phyloP scores from a whole-genome alignment of 1,140 invertebrate species.

The Hyles vespertilio region DNA sequence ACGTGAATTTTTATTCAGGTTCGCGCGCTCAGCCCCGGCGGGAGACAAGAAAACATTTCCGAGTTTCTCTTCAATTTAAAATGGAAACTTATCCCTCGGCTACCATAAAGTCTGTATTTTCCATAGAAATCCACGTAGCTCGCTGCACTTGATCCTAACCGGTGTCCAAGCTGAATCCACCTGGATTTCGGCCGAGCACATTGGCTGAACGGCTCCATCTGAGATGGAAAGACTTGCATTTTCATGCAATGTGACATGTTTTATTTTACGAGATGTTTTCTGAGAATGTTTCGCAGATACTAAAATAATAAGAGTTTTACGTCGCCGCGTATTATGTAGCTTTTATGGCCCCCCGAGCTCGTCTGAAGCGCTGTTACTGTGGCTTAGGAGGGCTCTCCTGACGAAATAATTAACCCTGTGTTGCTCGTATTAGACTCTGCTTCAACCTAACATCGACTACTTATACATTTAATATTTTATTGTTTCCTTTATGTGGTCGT shows the following conservation, averaged over 20 bases:
- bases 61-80: slow-evolving; percentile 72
- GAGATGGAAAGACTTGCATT: slow-evolving; percentile 46
- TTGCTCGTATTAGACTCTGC: slow-evolving; percentile 59
- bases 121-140: slow-evolving; percentile 68
- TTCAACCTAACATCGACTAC: slow-evolving; percentile 41
- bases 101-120: slow-evolving; percentile 74
- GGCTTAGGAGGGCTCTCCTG: slow-evolving; percentile 68
- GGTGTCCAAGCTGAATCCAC: slow-evolving; percentile 65
- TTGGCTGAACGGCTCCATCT: slow-evolving; percentile 42
- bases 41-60: slow-evolving; percentile 68
- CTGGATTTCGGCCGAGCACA: slow-evolving; percentile 61
- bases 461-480: slow-evolving; percentile 44
- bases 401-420: slow-evolving; percentile 72
- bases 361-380: slow-evolving; percentile 63
- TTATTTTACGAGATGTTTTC: slow-evolving; percentile 73
- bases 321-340: slow-evolving; percentile 70
- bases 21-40: slow-evolving; percentile 41
- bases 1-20: slow-evolving; percentile 70
- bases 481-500: slow-evolving; percentile 19
- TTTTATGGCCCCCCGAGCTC: slow-evolving; percentile 65
- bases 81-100: slow-evolving; percentile 72
- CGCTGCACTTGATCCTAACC: slow-evolving; percentile 59
- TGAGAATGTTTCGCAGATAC: slow-evolving; percentile 69
- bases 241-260: slow-evolving; percentile 55
- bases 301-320: slow-evolving; percentile 75